Evolutionary conservation across 2,888 invertebrate species (phyloP), one percentile per base, ranked within the genome.

Genomic region (Phanerotoma sp.): DNA sequence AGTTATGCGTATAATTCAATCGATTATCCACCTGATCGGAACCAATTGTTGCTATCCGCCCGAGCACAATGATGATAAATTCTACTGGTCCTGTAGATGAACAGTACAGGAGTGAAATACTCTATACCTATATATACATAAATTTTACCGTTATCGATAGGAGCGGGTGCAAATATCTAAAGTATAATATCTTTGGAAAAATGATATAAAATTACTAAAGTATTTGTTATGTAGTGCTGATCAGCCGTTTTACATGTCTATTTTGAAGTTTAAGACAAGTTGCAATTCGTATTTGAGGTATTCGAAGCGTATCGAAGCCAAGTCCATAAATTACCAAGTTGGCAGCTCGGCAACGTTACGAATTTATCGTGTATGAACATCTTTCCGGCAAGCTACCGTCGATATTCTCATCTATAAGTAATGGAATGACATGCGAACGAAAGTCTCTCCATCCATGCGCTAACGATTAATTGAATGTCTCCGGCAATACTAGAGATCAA

Each of bases 11-110:
- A 69, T 63, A 67, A 69, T 68, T 60, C 57, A 49, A 30, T 52
- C 63, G 65, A 70, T 69, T 68, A 68, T 63, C 62, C 67, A 67
- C 57, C 62, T 59, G 69, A 71, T 71, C 63, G 65, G 42, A 47
- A 47, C 37, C 51, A 46, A 54, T 50, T 56, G 54, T 56, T 47
- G 50, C 33, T 47, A 51, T 54, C 56, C 38, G 33, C 5, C 51
- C 45, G 56, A 60, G 56, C 54, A 64, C 68, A 66, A 68, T 68
- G 62, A 58, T 58, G 54, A 57, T 46, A n/a, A n/a, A n/a, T n/a
- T 58, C 46, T 52, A 21, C 21, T 35, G 20, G 20, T 18, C 47
- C 40, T 44, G n/a, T n/a, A n/a, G n/a, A n/a, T n/a, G n/a, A n/a
- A n/a, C n/a, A n/a, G n/a, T n/a, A n/a, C n/a, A n/a, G n/a, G n/a